Percentiles rank a stretch among this genome's conserved stretches.
phyloP scores from a whole-genome alignment of 2,113 vertebrate genomes.

The Nasalis larvatus region DNA sequence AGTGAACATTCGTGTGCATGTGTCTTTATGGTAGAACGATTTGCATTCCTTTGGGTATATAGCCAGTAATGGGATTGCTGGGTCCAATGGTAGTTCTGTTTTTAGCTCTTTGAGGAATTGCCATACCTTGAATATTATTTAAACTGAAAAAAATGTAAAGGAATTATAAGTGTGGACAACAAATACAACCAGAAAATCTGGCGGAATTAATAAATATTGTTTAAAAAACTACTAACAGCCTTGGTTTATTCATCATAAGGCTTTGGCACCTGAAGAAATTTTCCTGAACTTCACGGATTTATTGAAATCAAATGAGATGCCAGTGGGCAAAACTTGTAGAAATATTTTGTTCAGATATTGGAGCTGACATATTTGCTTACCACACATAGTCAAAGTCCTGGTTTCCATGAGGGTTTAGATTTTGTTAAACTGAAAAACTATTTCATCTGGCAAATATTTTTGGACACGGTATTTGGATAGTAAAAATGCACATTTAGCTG shows the following conservation, averaged over 20 bases:
- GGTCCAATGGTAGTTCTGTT: too few species aligned
- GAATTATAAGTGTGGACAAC: background rate
- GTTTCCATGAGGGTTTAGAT: background rate
- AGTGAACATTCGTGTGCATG: too few species aligned
- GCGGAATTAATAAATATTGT: background rate
- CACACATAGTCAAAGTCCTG: background rate
- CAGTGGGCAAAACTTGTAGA: background rate
- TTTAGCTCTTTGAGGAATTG: too few species aligned
- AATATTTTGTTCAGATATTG: background rate
- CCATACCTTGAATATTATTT: background rate
- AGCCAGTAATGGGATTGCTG: too few species aligned
- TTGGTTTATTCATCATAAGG: background rate
- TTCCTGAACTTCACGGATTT: background rate
- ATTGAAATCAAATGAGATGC: slow-evolving; percentile 1
- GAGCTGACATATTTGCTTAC: background rate
- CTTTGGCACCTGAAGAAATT: background rate
- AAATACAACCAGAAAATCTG: background rate
- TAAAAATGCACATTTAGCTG: background rate
- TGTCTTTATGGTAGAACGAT: too few species aligned
- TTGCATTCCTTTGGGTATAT: too few species aligned
- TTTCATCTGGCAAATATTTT: background rate
- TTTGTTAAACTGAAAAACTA: background rate
- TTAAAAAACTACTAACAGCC: background rate
- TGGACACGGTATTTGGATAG: background rate
- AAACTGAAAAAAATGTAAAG: background rate